Evolutionary conservation across 2,888 invertebrate species (phyloP).

Genomic region (Diarsia brunnea): DNA sequence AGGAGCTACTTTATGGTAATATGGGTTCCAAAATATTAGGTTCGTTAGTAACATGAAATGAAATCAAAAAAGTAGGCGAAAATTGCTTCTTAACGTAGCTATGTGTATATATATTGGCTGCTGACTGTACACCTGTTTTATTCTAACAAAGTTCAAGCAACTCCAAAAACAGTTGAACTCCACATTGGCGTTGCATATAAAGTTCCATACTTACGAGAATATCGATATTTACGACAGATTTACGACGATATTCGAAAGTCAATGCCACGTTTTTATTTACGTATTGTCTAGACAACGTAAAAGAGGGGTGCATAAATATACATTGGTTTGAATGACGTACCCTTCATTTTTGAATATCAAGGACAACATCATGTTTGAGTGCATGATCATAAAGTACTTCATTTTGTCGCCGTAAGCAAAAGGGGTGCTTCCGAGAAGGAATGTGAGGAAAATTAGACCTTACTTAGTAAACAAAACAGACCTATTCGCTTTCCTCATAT

Average conservation of each 20-base stretch:
- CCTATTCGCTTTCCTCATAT: not conserved
- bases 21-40: no score
- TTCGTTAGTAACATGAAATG: no score
- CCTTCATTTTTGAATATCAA: constrained; percentile 32
- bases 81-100: no score
- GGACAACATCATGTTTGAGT: constrained; percentile 11
- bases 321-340: constrained; percentile 22
- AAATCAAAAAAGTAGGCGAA: no score
- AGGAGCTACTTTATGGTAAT: no score
- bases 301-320: constrained; percentile 61
- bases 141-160: not conserved
- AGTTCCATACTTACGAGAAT: constrained; percentile 5
- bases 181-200: constrained; percentile 28
- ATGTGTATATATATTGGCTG: no score
- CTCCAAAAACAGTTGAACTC: not conserved
- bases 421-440: not conserved
- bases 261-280: constrained; percentile 46
- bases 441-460: not conserved
- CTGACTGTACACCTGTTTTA: not conserved
- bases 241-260: constrained; percentile 32
- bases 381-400: not conserved
- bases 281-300: constrained; percentile 58
- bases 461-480: not conserved
- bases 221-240: constrained; percentile 34
- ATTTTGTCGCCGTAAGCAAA: not conserved